Percentiles rank a stretch among this genome's conserved stretches.
Conservation (phyloP, 2,113 vertebrate genomes). For the Mungos mungo region DNA sequence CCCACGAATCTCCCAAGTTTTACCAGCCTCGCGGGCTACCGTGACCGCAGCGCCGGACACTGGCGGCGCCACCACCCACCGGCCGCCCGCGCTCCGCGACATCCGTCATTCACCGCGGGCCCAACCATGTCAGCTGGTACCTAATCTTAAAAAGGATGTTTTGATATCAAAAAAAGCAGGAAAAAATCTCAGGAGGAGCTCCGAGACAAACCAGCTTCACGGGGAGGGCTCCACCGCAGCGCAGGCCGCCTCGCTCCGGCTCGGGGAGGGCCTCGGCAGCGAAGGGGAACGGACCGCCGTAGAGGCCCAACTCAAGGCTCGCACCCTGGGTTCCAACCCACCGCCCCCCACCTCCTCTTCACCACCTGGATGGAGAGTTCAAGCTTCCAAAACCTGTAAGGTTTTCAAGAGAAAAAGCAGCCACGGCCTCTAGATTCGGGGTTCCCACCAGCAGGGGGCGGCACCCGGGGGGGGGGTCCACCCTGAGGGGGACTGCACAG, state of each 20-base stretch:
- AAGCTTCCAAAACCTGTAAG: background rate
- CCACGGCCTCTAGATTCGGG: background rate
- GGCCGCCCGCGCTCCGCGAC: background rate
- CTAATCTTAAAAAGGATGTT: background rate
- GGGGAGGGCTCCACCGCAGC: accelerated
- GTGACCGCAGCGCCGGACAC: background rate
- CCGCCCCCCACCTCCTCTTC: background rate
- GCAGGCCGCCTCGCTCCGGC: no score
- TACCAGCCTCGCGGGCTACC: no score
- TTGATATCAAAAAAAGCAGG: background rate
- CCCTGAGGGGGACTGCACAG: no score
- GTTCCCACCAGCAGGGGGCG: no score
- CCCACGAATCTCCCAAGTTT: background rate
- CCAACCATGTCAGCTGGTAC: background rate
- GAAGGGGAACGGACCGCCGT: background rate
- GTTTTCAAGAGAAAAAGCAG: background rate
- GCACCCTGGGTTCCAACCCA: background rate
- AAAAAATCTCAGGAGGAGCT: background rate
- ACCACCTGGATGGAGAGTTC: background rate
- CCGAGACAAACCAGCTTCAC: background rate
- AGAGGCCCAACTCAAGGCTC: no score
- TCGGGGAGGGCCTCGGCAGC: accelerated
- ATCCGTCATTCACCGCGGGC: background rate
- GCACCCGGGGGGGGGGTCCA: background rate
- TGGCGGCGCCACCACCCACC: accelerated